Evolutionary conservation across 2,797 vertebrate species (phyloP).

Genomic region (Pipistrellus pipistrellus): DNA sequence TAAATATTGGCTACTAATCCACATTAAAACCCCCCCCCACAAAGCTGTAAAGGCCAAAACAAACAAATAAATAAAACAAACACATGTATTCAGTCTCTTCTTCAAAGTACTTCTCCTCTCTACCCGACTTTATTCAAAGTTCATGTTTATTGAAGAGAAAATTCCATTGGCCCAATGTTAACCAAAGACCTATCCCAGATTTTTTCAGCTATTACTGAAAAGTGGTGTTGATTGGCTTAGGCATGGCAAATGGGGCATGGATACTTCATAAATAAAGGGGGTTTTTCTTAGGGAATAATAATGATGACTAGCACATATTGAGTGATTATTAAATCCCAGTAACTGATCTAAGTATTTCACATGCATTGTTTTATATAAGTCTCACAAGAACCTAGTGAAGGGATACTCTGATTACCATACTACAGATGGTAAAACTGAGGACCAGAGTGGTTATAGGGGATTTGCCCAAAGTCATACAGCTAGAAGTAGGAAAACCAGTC

Average conservation of each 20-base stretch:
- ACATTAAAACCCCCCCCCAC: background rate
- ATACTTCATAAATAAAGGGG: background rate
- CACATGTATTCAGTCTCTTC: conserved; percentile 5
- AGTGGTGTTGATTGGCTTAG: background rate
- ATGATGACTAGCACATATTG: background rate
- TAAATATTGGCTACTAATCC: conserved; percentile 47
- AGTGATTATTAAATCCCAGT: background rate
- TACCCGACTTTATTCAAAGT: conserved; percentile 39
- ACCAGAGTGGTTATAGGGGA: background rate
- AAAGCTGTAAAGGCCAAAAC: background rate
- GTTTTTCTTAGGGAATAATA: background rate
- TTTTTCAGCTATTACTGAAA: conserved; percentile 11
- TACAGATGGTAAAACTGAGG: conserved; percentile 1
- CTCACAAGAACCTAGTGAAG: background rate
- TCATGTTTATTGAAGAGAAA: conserved; percentile 28
- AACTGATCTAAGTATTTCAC: conserved; percentile 1
- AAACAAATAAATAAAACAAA: background rate
- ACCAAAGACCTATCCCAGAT: background rate
- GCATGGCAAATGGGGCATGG: background rate
- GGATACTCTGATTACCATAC: background rate
- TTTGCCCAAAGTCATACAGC: background rate
- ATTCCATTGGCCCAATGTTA: background rate
- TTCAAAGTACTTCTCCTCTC: conserved; percentile 17
- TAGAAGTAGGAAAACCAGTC: background rate
- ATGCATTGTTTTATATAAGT: conserved; percentile 23